phyloP scores from a whole-genome alignment of 2,113 vertebrate species.

The Anas platyrhynchos region DNA sequence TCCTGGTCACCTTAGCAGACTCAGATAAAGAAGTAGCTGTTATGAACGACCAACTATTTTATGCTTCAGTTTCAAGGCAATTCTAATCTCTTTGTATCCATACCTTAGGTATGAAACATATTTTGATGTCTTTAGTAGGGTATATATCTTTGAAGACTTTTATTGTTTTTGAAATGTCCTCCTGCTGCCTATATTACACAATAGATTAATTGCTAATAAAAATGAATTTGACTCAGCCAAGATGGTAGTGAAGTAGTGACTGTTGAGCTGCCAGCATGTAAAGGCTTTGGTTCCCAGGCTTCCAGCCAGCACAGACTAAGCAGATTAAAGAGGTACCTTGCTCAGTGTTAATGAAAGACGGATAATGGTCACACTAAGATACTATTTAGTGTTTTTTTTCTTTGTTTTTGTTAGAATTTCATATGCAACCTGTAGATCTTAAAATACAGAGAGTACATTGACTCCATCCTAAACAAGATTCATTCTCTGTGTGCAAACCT shows the following conservation, averaged over 20 bases:
- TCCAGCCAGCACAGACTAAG: background rate
- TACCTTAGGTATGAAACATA: background rate
- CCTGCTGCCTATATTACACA: background rate
- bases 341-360: background rate
- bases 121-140: background rate
- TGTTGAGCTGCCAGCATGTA: background rate
- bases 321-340: background rate
- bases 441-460: background rate
- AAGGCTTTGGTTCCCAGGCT: background rate
- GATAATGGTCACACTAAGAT: background rate
- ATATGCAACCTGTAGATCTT: background rate
- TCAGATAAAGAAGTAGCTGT: background rate
- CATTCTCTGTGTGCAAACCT: background rate
- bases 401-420: background rate
- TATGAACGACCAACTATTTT: background rate
- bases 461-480: background rate
- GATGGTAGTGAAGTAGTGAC: background rate
- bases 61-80: background rate
- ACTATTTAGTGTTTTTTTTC: background rate
- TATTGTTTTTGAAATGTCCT: conserved; percentile 1
- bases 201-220: conserved; percentile 11
- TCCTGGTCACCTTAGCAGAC: background rate
- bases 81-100: background rate
- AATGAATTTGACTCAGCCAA: background rate
- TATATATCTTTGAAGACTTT: background rate